Evolutionary conservation across 35 echinoderm and acorn worm species (phyloP).

Genomic region (Ptychodera flava): DNA sequence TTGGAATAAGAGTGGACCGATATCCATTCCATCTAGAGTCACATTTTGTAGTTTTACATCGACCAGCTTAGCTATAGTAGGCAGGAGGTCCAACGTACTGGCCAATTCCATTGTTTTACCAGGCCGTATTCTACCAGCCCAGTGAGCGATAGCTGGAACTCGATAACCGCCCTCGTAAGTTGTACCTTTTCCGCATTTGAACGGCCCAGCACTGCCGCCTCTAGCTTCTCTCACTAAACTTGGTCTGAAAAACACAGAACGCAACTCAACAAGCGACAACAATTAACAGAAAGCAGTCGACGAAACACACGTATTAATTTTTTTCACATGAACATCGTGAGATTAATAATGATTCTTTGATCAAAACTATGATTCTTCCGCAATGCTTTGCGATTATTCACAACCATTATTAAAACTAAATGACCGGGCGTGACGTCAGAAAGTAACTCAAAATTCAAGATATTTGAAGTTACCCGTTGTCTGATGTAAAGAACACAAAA

Average conservation of each 20-base stretch:
- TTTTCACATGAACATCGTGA: too few relatives aligned
- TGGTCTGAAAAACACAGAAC: too few relatives aligned
- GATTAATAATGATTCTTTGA: too few relatives aligned
- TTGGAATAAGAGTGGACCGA: conserved; percentile 46
- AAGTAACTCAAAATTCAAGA: too few relatives aligned
- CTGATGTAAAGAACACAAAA: conserved; percentile 70
- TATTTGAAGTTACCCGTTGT: conserved; percentile 97
- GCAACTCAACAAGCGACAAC: too few relatives aligned
- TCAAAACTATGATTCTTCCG: too few relatives aligned
- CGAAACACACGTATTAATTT: too few relatives aligned
- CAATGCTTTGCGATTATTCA: too few relatives aligned
- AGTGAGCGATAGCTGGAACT: conserved; percentile 68
- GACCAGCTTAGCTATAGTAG: conserved; percentile 56
- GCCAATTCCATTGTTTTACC: conserved; percentile 56
- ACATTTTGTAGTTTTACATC: conserved; percentile 33
- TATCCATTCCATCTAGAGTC: conserved; percentile 68
- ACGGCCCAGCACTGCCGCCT: conserved; percentile 62
- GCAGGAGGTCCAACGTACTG: conserved; percentile 64
- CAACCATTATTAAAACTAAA: too few relatives aligned
- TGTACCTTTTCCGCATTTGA: conserved; percentile 81
- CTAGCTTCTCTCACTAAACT: conserved; percentile 25
- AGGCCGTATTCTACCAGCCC: conserved; percentile 58
- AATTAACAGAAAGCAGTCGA: too few relatives aligned
- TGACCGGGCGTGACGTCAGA: too few relatives aligned
- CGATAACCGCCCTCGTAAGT: conserved; percentile 74